phyloP scores from a whole-genome alignment of 2,113 vertebrate species.

The Haplochromis burtoni region DNA sequence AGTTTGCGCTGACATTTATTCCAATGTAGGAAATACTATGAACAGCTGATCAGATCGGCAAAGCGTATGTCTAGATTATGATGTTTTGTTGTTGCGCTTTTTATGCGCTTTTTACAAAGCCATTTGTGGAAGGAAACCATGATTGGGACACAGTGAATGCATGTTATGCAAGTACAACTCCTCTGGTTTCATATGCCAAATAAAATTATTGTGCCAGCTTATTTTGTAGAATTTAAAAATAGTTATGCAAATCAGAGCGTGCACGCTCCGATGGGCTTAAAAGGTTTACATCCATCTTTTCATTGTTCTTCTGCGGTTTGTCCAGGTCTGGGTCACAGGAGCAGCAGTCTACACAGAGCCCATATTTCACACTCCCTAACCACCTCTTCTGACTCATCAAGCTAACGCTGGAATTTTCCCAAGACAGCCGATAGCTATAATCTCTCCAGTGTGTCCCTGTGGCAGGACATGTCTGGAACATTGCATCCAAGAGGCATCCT shows the following conservation, averaged over 20 bases:
- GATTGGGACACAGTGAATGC: neutral
- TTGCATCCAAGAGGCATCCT: neutral
- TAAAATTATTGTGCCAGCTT: neutral
- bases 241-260: neutral
- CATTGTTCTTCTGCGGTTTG: neutral
- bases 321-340: neutral
- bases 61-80: neutral
- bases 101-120: neutral
- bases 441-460: neutral
- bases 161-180: neutral
- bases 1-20: rapidly evolving
- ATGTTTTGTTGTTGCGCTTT: neutral
- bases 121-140: neutral
- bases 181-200: neutral
- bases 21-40: neutral
- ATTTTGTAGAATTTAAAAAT: neutral
- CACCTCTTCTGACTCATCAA: neutral
- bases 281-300: neutral
- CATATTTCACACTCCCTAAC: neutral
- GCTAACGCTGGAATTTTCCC: neutral
- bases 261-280: rapidly evolving
- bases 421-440: neutral
- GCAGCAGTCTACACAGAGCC: neutral
- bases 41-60: neutral
- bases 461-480: neutral